phyloP scores from a whole-genome alignment of 2,113 vertebrate genomes.

The Chlamydotis undulata region DNA sequence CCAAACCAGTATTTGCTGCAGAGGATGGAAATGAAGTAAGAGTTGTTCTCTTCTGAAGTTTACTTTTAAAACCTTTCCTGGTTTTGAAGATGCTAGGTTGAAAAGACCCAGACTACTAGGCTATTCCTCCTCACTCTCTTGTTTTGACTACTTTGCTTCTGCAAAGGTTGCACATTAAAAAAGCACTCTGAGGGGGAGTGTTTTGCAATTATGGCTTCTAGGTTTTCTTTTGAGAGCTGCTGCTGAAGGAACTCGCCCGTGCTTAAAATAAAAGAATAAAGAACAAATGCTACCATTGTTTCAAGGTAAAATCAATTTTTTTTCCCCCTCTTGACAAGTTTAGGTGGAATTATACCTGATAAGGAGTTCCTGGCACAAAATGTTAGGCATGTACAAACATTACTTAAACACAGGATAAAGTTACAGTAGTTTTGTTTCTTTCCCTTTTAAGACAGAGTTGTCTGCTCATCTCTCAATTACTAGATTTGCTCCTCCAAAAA shows the following conservation, averaged over 20 bases:
- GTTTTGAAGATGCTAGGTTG: background rate
- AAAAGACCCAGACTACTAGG: background rate
- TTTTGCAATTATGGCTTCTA: constrained; percentile 51
- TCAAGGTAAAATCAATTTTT: constrained; percentile 28
- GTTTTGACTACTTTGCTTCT: background rate
- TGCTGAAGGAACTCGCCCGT: constrained; percentile 52
- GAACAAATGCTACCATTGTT: constrained; percentile 76
- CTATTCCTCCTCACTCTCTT: background rate
- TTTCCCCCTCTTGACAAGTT: background rate
- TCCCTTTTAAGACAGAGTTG: background rate
- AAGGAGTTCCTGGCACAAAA: constrained; percentile 18
- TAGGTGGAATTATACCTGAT: constrained; percentile 57
- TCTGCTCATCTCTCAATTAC: background rate
- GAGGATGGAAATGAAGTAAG: background rate
- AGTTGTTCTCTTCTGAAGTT: constrained; percentile 2
- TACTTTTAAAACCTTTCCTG: background rate
- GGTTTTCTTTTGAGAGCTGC: constrained; percentile 69
- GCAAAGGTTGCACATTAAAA: background rate
- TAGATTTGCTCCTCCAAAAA: background rate
- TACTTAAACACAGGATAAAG: background rate
- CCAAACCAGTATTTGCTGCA: constrained; percentile 16
- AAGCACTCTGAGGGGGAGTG: background rate
- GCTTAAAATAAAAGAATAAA: constrained; percentile 48
- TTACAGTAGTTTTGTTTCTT: constrained; percentile 9
- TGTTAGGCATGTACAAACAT: constrained; percentile 5